phyloP scores from a whole-genome alignment of 2,888 invertebrate species.

The Phorcus lineatus region DNA sequence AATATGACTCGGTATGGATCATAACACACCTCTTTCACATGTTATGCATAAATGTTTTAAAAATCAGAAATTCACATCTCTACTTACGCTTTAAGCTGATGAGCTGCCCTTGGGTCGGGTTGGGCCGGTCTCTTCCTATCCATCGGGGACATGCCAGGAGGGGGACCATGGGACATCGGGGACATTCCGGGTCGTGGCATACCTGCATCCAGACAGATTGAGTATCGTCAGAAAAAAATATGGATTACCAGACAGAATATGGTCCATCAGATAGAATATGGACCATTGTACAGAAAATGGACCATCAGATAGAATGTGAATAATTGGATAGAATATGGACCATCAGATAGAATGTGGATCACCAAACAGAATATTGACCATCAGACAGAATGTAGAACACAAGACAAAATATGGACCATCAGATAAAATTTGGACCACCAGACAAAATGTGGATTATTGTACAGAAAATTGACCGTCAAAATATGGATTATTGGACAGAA shows the following conservation, averaged over 20 bases:
- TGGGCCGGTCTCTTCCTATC: constrained; percentile 62
- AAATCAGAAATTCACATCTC: not conserved
- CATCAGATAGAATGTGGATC: not conserved
- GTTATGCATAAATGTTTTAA: too few species aligned
- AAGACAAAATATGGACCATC: not conserved
- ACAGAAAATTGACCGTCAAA: too few species aligned
- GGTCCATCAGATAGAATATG: not conserved
- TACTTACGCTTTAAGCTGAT: constrained; percentile 62
- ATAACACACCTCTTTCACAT: too few species aligned
- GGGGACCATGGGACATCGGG: constrained; percentile 65
- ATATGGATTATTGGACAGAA: too few species aligned
- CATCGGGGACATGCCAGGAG: constrained; percentile 59
- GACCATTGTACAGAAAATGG: not conserved
- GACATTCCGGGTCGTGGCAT: constrained; percentile 66
- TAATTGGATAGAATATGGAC: not conserved
- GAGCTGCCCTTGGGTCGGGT: constrained; percentile 56
- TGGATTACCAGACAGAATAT: not conserved
- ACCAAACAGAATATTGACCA: not conserved
- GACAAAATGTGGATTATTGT: not conserved
- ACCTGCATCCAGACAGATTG: constrained; percentile 46
- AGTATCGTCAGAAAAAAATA: not conserved
- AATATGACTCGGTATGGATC: too few species aligned
- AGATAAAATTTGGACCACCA: not conserved
- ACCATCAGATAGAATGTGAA: not conserved
- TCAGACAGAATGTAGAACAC: not conserved